Conservation (phyloP, 2,113 vertebrate genomes). For the Malurus alboscapulatus region DNA sequence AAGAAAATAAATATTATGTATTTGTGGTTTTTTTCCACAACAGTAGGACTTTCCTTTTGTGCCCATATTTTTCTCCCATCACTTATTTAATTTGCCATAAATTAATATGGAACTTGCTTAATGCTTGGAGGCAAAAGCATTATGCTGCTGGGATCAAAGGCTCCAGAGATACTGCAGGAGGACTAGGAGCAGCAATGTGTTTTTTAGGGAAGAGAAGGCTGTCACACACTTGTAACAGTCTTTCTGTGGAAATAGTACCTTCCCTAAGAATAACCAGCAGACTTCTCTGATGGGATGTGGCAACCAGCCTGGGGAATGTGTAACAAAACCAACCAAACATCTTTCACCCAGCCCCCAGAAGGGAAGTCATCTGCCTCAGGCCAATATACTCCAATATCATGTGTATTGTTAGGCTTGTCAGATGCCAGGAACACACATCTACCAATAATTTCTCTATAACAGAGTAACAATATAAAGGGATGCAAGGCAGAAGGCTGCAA, state of each 20-base stretch:
- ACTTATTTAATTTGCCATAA: background rate
- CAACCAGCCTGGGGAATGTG: background rate
- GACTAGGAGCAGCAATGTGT: background rate
- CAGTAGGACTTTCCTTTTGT: background rate
- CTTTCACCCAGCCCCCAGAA: background rate
- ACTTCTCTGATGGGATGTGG: background rate
- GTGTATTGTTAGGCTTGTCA: background rate
- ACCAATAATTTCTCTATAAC: background rate
- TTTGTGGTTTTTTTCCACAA: background rate
- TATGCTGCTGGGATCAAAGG: background rate
- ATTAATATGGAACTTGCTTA: background rate
- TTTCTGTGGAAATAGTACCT: background rate
- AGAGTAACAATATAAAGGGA: background rate
- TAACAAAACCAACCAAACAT: background rate
- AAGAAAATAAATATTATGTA: background rate
- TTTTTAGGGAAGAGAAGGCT: background rate
- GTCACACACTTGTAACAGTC: fast-evolving
- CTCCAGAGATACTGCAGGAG: background rate
- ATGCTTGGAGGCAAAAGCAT: background rate
- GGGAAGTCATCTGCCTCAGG: background rate
- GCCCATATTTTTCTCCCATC: background rate
- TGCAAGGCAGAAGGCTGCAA: background rate
- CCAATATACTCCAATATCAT: background rate
- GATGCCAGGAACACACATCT: background rate
- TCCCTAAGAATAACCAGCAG: background rate